Conservation (phyloP, 2,888 invertebrate genomes). For the Amphipoea lucens region DNA sequence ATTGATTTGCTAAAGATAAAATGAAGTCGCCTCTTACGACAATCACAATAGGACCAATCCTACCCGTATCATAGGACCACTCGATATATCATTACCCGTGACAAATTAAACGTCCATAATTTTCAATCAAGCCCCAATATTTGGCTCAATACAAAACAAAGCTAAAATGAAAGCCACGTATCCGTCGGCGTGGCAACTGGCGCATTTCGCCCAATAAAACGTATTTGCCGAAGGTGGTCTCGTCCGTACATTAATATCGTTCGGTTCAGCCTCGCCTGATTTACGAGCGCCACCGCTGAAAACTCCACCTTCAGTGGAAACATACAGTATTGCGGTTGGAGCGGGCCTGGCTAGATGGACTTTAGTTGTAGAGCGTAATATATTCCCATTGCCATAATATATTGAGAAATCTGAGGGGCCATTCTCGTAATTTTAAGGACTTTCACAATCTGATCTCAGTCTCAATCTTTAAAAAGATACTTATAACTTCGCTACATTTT, state of each 20-base stretch:
- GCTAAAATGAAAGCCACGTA: conserved; percentile 58
- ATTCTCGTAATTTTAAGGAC: no score
- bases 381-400: no score
- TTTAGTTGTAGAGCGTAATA: not conserved
- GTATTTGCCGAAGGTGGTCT: conserved; percentile 70
- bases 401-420: not conserved
- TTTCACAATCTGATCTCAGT: no score
- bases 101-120: conserved; percentile 54
- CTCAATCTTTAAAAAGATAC: no score
- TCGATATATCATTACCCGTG: conserved; percentile 18
- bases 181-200: conserved; percentile 56
- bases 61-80: conserved; percentile 1
- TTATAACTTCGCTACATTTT: no score
- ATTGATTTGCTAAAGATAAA: not conserved
- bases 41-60: not conserved
- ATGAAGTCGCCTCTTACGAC: conserved; percentile 1
- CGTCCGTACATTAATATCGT: conserved; percentile 72
- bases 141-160: conserved; percentile 56
- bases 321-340: conserved; percentile 45
- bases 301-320: conserved; percentile 70
- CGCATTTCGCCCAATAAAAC: conserved; percentile 70
- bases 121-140: conserved; percentile 59
- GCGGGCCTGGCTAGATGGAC: not conserved
- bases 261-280: conserved; percentile 70
- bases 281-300: conserved; percentile 71